Evolutionary conservation across 2,113 vertebrate species (phyloP).

Genomic region (Physeter macrocephalus): DNA sequence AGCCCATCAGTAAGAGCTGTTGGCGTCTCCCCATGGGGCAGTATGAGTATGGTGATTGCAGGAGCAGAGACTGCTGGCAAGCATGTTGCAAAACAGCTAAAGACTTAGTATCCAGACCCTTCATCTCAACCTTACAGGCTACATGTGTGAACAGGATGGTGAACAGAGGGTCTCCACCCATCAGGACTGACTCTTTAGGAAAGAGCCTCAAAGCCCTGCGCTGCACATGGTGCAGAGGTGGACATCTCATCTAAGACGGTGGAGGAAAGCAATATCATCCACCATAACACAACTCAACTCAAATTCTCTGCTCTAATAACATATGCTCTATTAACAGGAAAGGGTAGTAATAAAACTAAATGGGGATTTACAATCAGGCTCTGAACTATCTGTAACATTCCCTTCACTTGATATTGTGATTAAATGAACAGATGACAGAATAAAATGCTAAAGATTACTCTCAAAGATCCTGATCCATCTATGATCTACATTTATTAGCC

Average conservation of each 20-base stretch:
- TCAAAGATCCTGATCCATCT: neutral
- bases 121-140: neutral
- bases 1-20: neutral
- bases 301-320: neutral
- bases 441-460: neutral
- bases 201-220: neutral
- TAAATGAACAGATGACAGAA: constrained; percentile 17
- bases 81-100: neutral
- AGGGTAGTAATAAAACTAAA: constrained; percentile 4
- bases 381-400: neutral
- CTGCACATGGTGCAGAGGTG: neutral
- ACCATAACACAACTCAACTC: neutral
- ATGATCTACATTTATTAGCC: neutral
- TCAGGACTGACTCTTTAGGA: neutral
- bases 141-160: neutral
- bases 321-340: neutral
- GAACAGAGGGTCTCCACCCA: neutral
- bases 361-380: neutral
- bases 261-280: neutral
- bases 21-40: neutral
- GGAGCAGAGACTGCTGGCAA: neutral
- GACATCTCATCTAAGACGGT: neutral
- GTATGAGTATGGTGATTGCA: neutral
- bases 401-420: neutral
- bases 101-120: neutral